A percentile compares a stretch with the other conserved stretches of the same genome.
Evolutionary conservation across 2,797 vertebrate genomes (phyloP).

Genomic region (Sphaeramia orbicularis): DNA sequence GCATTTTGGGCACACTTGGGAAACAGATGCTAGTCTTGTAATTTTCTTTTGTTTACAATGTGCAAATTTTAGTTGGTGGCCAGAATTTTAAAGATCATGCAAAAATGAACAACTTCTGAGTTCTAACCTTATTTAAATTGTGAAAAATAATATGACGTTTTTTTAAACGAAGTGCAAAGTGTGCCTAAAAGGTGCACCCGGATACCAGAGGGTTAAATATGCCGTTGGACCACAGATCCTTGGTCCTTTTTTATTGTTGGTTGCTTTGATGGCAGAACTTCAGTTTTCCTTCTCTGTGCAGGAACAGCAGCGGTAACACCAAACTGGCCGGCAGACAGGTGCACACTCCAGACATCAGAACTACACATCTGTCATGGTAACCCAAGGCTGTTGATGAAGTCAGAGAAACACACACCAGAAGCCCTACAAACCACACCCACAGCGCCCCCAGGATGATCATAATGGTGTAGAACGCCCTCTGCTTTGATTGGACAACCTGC

Average conservation of each 20-base stretch:
- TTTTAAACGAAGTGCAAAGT: too few species aligned
- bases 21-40: too few species aligned
- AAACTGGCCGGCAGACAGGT: not conserved
- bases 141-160: too few species aligned
- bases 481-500: not conserved
- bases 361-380: fast-evolving
- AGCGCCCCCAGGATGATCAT: not conserved
- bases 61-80: too few species aligned
- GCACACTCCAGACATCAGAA: fast-evolving
- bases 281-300: constrained; percentile 2
- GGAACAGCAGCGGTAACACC: constrained; percentile 19
- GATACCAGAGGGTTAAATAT: too few species aligned
- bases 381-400: fast-evolving
- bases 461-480: not conserved
- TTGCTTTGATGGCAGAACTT: not conserved
- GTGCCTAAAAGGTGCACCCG: too few species aligned
- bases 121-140: too few species aligned
- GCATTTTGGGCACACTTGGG: too few species aligned
- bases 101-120: too few species aligned
- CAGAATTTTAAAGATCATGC: too few species aligned
- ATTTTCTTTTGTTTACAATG: too few species aligned
- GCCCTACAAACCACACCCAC: not conserved
- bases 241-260: not conserved
- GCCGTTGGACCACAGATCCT: too few species aligned
- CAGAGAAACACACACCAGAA: fast-evolving